Conservation (phyloP, 23 tunicate genomes). For the Phallusia fumigata region DNA sequence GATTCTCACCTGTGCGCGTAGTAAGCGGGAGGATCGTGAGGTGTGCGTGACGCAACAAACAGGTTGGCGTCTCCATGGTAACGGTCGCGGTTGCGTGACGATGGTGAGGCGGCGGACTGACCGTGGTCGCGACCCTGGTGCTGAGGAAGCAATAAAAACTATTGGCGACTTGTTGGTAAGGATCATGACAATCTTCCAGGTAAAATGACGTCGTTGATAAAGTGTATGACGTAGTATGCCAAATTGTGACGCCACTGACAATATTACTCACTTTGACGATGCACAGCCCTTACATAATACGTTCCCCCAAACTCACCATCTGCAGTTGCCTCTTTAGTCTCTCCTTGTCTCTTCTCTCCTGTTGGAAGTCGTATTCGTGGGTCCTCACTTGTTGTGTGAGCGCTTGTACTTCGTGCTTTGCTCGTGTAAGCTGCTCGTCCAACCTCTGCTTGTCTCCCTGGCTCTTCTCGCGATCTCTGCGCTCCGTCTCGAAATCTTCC, state of each 20-base stretch:
- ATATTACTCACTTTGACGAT: no score
- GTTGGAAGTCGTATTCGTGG: slow-evolving; percentile 47
- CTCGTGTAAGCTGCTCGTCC: slow-evolving; percentile 36
- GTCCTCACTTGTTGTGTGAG: slow-evolving; percentile 58
- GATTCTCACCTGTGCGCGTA: slow-evolving; percentile 6
- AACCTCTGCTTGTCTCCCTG: slow-evolving; percentile 64
- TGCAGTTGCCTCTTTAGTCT: slow-evolving; percentile 49
- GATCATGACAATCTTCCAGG: no score
- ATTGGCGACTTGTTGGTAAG: background rate
- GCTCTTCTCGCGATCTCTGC: slow-evolving; percentile 61
- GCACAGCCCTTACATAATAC: no score
- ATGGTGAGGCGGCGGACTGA: background rate
- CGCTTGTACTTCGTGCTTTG: slow-evolving; percentile 47
- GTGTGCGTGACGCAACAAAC: slow-evolving; percentile 2
- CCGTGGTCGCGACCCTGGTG: background rate
- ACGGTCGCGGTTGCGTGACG: slow-evolving; percentile 16
- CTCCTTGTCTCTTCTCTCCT: slow-evolving; percentile 50
- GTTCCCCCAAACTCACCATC: slow-evolving; percentile 26
- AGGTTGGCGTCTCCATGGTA: slow-evolving; percentile 8
- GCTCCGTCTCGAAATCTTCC: slow-evolving; percentile 76
- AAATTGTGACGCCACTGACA: no score
- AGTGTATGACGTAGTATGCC: no score
- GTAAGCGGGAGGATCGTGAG: slow-evolving; percentile 28
- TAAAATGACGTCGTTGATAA: no score
- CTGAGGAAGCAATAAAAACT: background rate